A percentile compares a stretch with the other conserved stretches of the same genome.
phyloP scores from a whole-genome alignment of 2,888 invertebrate species.

The Octodonta nipae region DNA sequence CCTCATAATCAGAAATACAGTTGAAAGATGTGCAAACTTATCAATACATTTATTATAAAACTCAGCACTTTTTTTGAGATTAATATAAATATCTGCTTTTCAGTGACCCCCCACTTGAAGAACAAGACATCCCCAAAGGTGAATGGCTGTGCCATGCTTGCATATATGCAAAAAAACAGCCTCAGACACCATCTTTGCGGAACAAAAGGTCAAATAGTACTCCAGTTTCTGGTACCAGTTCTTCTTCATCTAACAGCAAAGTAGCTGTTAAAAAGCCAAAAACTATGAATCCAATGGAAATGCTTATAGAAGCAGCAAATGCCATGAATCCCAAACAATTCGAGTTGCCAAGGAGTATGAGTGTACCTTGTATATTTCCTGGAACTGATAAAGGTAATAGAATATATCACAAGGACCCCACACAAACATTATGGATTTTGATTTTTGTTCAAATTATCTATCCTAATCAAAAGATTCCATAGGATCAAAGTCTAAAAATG shows the following conservation, averaged over 20 bases:
- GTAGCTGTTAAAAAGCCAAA: conserved; percentile 24
- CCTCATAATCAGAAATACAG: too few species aligned
- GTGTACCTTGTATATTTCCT: conserved; percentile 62
- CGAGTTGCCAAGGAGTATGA: conserved; percentile 69
- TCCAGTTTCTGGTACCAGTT: conserved; percentile 9
- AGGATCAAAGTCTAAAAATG: too few species aligned
- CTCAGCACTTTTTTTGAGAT: too few species aligned
- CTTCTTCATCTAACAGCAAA: conserved; percentile 8
- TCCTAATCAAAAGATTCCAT: too few species aligned
- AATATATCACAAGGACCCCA: conserved; percentile 9
- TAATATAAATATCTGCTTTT: too few species aligned
- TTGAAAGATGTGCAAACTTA: too few species aligned
- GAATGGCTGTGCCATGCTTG: conserved; percentile 88
- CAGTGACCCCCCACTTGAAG: conserved; percentile 85
- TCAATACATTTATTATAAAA: too few species aligned
- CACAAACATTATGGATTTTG: too few species aligned
- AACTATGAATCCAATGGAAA: conserved; percentile 51
- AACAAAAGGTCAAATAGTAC: conserved; percentile 27
- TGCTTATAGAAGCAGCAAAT: conserved; percentile 68
- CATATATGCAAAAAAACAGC: conserved; percentile 36
- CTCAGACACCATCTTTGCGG: conserved; percentile 22
- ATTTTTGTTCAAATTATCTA: background rate
- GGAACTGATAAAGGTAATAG: conserved; percentile 62
- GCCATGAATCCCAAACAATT: conserved; percentile 83
- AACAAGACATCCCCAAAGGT: conserved; percentile 77